These are phyloP conservation scores for Actinernus sp. DNA, from an alignment of 92 coral and sea anemone species.

Conservation along the genomic window DNA sequence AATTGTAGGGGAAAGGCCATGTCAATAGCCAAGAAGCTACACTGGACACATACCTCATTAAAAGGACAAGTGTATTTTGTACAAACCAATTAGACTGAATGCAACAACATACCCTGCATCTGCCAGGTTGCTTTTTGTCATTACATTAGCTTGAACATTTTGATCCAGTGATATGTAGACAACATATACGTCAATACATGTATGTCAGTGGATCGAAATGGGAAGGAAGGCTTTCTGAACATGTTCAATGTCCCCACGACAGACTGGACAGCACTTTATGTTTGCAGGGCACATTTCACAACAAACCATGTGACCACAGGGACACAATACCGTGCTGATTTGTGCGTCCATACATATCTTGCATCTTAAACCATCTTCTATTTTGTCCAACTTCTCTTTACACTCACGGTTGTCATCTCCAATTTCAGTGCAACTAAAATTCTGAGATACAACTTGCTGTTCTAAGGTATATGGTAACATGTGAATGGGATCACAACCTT, in stretches of 20 bases:
- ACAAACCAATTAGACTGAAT: too few species aligned
- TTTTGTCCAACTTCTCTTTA: slow-evolving; percentile 66
- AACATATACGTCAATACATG: too few species aligned
- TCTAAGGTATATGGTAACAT: too few species aligned
- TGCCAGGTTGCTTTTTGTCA: too few species aligned
- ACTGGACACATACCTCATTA: too few species aligned
- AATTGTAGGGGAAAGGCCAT: too few species aligned
- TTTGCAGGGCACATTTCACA: slow-evolving; percentile 80
- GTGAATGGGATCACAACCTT: slow-evolving; percentile 81
- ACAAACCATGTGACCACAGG: slow-evolving; percentile 99
- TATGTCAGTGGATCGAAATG: too few species aligned
- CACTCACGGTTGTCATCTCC: slow-evolving; percentile 21
- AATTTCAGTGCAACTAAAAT: not conserved
- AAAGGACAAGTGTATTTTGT: too few species aligned
- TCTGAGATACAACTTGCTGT: slow-evolving; percentile 12
- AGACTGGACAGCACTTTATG: slow-evolving; percentile 81
- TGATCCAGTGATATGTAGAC: too few species aligned
- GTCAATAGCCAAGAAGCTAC: too few species aligned
- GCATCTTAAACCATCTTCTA: slow-evolving; percentile 89
- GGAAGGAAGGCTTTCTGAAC: slow-evolving; percentile 88
- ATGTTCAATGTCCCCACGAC: slow-evolving; percentile 77
- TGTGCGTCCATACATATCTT: slow-evolving; percentile 96
- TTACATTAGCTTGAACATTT: too few species aligned
- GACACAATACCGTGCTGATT: slow-evolving; percentile 88
- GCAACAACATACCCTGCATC: too few species aligned